Base-by-base conservation (phyloP, 2,888 invertebrate genomes). In the Heliconius charithonia region DNA sequence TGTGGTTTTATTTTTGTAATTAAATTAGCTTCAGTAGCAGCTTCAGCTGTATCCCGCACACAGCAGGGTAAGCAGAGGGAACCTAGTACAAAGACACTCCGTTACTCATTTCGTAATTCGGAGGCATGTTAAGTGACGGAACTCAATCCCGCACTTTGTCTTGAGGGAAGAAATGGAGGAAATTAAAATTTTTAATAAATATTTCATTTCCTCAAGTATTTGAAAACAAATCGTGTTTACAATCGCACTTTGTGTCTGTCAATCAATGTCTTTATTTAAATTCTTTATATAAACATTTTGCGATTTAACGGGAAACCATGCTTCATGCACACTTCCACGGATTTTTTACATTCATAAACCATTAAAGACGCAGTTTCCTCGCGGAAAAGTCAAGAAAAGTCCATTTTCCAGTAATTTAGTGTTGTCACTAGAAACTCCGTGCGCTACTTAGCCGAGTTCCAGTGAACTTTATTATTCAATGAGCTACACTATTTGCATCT, bases 371-470 rank as follows among this genome's bases (percentile, higher is more conserved):
- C 25, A 73, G 41, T 73, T 78, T 78, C 73, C 73, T 67, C 41
- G 41, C 62, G 67, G 77, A 78, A 78, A 74, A 41, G 66, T 62
- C 41, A 69, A 59, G 73, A 62, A 62, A 77, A 78, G 41, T 72
- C 45, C 63, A 78, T 80, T 80, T 78, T 65, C 80, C 78, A 78
- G 41, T 78, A 66, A 71, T 71, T 71, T 66, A 70, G 76, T 41
- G 74, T 67, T 74, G 73, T 76, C 76, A 66, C 67, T 45, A 62
- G 65, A 66, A 72, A 71, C 79, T 59, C 63, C 76, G 78, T 76
- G 80, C 73, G 69, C 74, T 80, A 80, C 70, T 80, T 80, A 80
- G 73, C 80, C 78, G 78, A 80, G 80, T 80, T 80, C 80, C 59
- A 76, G 63, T 78, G 69, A 70, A 74, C 75, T 78, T 80, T 73